Percentiles rank a stretch among this genome's conserved stretches.
Conservation (phyloP, 2,113 vertebrate species). For the Symphodus melops region DNA sequence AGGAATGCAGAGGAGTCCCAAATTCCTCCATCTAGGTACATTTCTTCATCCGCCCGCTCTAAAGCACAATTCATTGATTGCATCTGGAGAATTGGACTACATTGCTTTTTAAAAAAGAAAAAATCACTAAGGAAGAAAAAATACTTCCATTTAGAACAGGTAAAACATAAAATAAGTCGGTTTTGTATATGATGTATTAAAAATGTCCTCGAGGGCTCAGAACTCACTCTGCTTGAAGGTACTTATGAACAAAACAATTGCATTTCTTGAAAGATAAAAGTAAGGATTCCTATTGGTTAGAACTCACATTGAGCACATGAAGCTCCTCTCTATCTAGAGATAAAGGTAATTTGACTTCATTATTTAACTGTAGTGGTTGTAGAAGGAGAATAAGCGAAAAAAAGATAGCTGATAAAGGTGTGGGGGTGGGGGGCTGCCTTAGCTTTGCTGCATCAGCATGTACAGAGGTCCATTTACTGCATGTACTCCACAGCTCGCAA, state of each 20-base stretch:
- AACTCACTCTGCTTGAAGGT: neutral
- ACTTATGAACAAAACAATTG: constrained; percentile 2
- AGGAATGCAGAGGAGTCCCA: constrained; percentile 57
- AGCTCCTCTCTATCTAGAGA: constrained; percentile 21
- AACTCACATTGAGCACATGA: constrained; percentile 16
- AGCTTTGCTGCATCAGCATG: constrained; percentile 35
- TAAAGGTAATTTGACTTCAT: constrained; percentile 25
- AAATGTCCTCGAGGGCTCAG: constrained; percentile 32
- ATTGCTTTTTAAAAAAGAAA: constrained; percentile 51
- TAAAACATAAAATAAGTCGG: constrained; percentile 20
- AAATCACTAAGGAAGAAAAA: constrained; percentile 34
- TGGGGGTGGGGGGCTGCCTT: neutral
- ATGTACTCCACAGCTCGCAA: neutral
- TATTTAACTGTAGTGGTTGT: constrained; percentile 15
- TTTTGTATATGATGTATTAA: constrained; percentile 40
- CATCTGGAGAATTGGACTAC: constrained; percentile 44
- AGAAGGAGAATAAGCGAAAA: neutral
- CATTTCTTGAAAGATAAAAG: constrained; percentile 36
- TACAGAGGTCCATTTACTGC: constrained; percentile 9
- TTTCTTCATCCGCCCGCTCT: constrained; percentile 57
- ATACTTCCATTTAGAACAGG: constrained; percentile 4
- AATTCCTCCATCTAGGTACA: constrained; percentile 53
- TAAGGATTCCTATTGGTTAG: constrained; percentile 26
- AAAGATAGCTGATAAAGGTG: constrained; percentile 4
- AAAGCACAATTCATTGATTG: constrained; percentile 62